These are phyloP conservation scores for Tachyglossus aculeatus DNA, from an alignment of 2,797 vertebrate genomes.

Conservation along the genomic window DNA sequence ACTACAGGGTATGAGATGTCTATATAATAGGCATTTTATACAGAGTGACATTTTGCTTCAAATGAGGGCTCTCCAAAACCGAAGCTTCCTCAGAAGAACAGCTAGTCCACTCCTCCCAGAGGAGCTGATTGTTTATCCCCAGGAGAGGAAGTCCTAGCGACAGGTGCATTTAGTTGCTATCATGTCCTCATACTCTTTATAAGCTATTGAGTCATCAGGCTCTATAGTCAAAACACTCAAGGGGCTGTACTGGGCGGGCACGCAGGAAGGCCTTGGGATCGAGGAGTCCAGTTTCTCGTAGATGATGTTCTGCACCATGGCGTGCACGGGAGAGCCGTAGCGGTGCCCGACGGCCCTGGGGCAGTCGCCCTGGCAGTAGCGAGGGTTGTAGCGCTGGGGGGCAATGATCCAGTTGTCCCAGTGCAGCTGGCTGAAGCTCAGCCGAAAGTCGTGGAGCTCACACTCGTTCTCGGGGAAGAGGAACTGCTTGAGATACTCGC, in stretches of 20 bases:
- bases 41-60: too few species aligned
- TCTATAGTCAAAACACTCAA: constrained; percentile 91
- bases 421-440: constrained; percentile 90
- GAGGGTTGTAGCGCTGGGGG: constrained; percentile 90
- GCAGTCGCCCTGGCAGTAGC: constrained; percentile 91
- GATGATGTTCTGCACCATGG: constrained; percentile 93
- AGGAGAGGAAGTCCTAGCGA: constrained; percentile 67
- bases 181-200: constrained; percentile 96
- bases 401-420: constrained; percentile 95
- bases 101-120: too few species aligned
- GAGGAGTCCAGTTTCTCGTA: constrained; percentile 88
- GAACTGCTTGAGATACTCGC: constrained; percentile 76
- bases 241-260: constrained; percentile 90
- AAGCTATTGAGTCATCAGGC: constrained; percentile 88
- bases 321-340: constrained; percentile 91
- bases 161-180: constrained; percentile 93
- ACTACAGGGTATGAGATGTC: too few species aligned
- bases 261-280: constrained; percentile 87
- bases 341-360: constrained; percentile 84
- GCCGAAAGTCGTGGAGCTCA: constrained; percentile 87
- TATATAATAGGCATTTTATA: too few species aligned
- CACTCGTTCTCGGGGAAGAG: constrained; percentile 85
- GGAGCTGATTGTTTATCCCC: neutral
- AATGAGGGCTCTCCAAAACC: too few species aligned
- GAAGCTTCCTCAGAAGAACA: too few species aligned